Conservation (phyloP, 2,113 vertebrate genomes). For the Heptranchias perlo region DNA sequence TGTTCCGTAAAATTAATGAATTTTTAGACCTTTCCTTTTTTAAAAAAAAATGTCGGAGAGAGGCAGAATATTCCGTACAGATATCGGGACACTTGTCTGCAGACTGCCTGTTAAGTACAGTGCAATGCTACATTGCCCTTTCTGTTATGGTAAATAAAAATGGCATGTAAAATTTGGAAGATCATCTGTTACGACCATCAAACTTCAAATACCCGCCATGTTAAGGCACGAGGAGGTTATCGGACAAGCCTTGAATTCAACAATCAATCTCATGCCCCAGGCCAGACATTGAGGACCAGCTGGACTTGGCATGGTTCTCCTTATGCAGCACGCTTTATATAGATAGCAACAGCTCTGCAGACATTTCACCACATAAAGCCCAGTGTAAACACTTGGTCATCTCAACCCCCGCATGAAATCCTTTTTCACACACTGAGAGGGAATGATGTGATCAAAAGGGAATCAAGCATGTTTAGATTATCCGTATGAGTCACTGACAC, state of each 20-base stretch:
- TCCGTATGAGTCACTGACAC: constrained; percentile 1
- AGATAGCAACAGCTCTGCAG: constrained; percentile 14
- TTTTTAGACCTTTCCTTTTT: not conserved
- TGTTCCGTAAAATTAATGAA: not conserved
- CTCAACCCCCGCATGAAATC: not conserved
- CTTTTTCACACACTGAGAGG: constrained; percentile 20
- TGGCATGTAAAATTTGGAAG: constrained; percentile 15
- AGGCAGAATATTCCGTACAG: not conserved
- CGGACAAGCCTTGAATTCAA: constrained; percentile 4
- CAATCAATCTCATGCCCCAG: constrained; percentile 25
- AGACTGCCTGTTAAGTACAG: not conserved
- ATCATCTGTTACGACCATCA: not conserved
- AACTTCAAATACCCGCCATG: not conserved
- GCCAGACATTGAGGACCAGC: not conserved
- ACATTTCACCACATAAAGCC: constrained; percentile 17
- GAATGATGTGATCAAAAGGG: constrained; percentile 9
- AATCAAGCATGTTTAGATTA: constrained; percentile 15
- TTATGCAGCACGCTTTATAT: not conserved
- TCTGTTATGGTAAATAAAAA: not conserved
- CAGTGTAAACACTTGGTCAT: constrained; percentile 21
- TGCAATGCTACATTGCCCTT: not conserved
- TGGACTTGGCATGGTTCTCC: not conserved
- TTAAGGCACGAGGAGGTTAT: not conserved
- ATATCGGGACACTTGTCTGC: not conserved
- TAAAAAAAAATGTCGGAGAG: not conserved